Evolutionary conservation across 1,140 invertebrate species (phyloP).

Genomic region (Ips nitidus): DNA sequence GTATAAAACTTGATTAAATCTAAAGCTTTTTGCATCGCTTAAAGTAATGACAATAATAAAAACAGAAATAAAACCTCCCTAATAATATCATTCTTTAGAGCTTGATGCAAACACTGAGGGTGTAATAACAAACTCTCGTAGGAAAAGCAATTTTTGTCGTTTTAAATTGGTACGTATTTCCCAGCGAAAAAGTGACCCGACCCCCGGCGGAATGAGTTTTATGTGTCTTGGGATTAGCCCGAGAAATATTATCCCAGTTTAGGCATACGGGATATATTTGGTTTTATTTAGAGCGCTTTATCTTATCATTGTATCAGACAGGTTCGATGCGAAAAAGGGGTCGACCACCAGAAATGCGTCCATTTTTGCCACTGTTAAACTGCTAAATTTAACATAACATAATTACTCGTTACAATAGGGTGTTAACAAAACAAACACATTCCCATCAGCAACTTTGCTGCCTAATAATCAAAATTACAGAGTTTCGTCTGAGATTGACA

Average conservation of each 20-base stretch:
- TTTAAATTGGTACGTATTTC: conserved; percentile 34
- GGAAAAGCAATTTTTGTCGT: conserved; percentile 32
- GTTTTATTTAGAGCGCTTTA: conserved; percentile 28
- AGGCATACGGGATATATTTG: conserved; percentile 14
- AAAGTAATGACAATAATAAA: too few species aligned
- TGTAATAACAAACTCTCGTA: conserved; percentile 28
- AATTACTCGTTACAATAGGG: too few species aligned
- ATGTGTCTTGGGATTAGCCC: conserved; percentile 32
- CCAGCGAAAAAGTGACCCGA: conserved; percentile 31
- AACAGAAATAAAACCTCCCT: too few species aligned
- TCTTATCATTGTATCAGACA: conserved; percentile 17
- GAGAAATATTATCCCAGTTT: conserved; percentile 28
- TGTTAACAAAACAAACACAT: too few species aligned
- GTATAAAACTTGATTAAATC: too few species aligned
- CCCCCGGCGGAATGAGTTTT: conserved; percentile 31
- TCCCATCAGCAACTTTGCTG: neutral
- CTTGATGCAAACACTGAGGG: conserved; percentile 3
- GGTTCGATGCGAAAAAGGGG: neutral
- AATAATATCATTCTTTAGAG: too few species aligned
- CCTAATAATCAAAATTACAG: conserved; percentile 26
- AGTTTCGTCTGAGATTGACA: conserved; percentile 25
- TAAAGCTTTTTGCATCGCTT: too few species aligned
- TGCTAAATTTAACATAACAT: too few species aligned
- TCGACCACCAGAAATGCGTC: too few species aligned
- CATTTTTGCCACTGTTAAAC: too few species aligned